A percentile compares a stretch with the other conserved stretches of the same genome.
Evolutionary conservation across 2,113 vertebrate species (phyloP).

Genomic region (Sardina pilchardus): DNA sequence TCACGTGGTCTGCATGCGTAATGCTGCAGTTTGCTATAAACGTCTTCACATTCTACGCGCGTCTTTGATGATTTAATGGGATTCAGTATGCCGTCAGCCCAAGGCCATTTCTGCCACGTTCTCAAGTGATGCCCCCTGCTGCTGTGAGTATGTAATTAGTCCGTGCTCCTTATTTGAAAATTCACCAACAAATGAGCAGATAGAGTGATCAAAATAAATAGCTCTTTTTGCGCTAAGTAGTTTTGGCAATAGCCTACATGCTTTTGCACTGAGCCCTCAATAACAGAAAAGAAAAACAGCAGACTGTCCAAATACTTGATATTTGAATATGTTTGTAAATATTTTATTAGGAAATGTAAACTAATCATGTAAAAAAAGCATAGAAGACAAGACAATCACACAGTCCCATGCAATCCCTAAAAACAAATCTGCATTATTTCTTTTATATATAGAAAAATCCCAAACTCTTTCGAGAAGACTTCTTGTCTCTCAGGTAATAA

Average conservation of each 20-base stretch:
- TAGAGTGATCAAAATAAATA: neutral
- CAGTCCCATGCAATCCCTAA: neutral
- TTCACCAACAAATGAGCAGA: neutral
- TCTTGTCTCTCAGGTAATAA: neutral
- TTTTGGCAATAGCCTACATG: neutral
- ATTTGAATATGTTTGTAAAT: neutral
- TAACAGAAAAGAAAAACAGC: neutral
- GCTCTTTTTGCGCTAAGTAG: neutral
- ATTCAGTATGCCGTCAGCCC: neutral
- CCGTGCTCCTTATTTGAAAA: neutral
- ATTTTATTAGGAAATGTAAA: conserved; percentile 4
- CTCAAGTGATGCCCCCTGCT: neutral
- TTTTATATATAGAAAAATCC: neutral
- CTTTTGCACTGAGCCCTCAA: neutral
- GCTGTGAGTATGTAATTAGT: neutral
- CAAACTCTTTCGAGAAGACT: no score
- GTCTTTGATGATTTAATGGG: neutral
- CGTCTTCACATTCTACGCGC: neutral
- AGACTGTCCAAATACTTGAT: neutral
- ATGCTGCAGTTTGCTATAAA: neutral
- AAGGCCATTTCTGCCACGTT: neutral
- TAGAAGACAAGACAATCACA: neutral
- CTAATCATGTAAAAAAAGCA: neutral
- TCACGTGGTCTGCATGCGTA: neutral
- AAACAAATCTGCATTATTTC: neutral